phyloP scores from a whole-genome alignment of 2,113 vertebrate species.

The Lycaon pictus region DNA sequence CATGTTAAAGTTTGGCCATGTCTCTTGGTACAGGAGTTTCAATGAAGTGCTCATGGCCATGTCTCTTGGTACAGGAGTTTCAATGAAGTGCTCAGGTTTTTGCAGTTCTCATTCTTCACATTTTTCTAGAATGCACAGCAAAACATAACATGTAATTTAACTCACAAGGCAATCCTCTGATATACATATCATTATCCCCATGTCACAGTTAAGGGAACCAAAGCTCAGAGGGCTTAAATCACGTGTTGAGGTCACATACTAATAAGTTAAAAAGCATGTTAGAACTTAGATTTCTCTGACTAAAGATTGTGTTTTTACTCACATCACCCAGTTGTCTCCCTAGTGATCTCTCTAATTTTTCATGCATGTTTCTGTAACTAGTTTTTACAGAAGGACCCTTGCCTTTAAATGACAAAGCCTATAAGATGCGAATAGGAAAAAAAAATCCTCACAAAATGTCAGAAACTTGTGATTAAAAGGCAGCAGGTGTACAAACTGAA shows the following conservation, averaged over 20 bases:
- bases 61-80: background rate
- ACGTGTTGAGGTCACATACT: background rate
- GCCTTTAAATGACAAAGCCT: conserved; percentile 57
- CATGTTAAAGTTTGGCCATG: background rate
- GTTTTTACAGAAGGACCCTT: conserved; percentile 41
- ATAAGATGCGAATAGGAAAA: background rate
- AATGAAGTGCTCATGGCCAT: background rate
- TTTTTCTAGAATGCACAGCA: conserved; percentile 21
- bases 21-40: background rate
- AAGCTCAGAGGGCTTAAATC: conserved; percentile 19
- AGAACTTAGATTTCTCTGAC: conserved; percentile 43
- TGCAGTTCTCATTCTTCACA: background rate
- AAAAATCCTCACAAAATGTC: background rate
- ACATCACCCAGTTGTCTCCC: conserved; percentile 1
- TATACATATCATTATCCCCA: background rate
- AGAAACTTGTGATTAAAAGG: conserved; percentile 70
- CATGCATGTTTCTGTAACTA: conserved; percentile 40
- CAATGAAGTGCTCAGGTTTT: background rate
- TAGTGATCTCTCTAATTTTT: conserved; percentile 44
- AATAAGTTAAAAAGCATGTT: conserved; percentile 48
- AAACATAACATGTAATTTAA: conserved; percentile 47
- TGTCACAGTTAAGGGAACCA: background rate
- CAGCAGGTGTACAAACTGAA: conserved; percentile 63
- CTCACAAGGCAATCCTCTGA: background rate
- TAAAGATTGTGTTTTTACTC: conserved; percentile 16